Conservation (phyloP, 2,888 invertebrate species). For the Phymatocera aterrima region DNA sequence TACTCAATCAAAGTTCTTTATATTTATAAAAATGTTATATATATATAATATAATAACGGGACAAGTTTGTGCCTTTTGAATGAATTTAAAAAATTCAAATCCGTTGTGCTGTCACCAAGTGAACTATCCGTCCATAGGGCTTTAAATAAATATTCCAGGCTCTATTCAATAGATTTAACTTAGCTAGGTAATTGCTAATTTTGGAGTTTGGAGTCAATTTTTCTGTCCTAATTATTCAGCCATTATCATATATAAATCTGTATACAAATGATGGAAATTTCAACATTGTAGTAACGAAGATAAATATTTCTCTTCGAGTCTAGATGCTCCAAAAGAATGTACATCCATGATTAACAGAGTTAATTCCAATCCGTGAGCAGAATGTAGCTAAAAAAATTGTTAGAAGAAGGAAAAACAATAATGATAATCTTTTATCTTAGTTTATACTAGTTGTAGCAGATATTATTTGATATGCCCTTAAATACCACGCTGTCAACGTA, state of each 20-base stretch:
- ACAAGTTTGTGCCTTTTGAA: slow-evolving; percentile 40
- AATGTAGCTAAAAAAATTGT: slow-evolving; percentile 33
- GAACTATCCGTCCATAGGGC: slow-evolving; percentile 73
- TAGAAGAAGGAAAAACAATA: no score
- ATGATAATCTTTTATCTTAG: slow-evolving; percentile 13
- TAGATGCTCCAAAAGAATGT: background rate
- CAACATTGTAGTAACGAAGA: no score
- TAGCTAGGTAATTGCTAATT: slow-evolving; percentile 29
- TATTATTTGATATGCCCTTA: slow-evolving; percentile 6
- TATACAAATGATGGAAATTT: background rate
- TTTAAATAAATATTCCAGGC: slow-evolving; percentile 70
- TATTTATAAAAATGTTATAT: slow-evolving; percentile 38
- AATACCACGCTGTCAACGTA: slow-evolving; percentile 7
- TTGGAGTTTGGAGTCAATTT: slow-evolving; percentile 19
- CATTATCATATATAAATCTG: no score
- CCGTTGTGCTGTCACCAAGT: slow-evolving; percentile 69
- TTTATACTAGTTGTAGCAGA: slow-evolving; percentile 29
- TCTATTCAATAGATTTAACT: slow-evolving; percentile 65
- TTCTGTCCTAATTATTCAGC: background rate
- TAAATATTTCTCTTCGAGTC: background rate
- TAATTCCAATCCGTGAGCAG: background rate
- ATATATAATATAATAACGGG: no score
- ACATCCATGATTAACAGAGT: background rate
- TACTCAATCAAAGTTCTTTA: slow-evolving; percentile 7
- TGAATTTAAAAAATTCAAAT: slow-evolving; percentile 56